A percentile compares a stretch with the other conserved stretches of the same genome.
Evolutionary conservation across 2,888 invertebrate species (phyloP).

Genomic region (Steinernema scapterisci): DNA sequence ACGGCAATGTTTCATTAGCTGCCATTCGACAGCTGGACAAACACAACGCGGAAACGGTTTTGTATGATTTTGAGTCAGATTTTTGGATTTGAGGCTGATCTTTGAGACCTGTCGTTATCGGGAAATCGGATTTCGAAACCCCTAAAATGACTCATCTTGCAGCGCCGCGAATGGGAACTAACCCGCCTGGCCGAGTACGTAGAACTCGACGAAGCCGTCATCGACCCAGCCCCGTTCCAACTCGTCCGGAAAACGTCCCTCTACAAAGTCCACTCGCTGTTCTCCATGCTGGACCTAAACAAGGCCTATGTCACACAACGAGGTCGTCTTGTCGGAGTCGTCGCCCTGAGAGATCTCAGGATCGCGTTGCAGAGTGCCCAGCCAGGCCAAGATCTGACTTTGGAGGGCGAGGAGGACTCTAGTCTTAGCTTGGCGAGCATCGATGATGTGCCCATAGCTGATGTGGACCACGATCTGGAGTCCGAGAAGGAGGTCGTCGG

Average conservation of each 20-base stretch:
- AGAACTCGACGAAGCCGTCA: conserved; percentile 56
- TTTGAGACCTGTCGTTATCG: too few species aligned
- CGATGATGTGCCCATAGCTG: conserved; percentile 16
- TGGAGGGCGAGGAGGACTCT: not conserved
- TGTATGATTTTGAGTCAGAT: too few species aligned
- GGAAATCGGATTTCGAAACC: not conserved
- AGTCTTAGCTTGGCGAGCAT: conserved; percentile 34
- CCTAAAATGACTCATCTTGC: conserved; percentile 31
- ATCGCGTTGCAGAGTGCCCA: conserved; percentile 13
- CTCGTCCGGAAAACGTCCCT: conserved; percentile 61
- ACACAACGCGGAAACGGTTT: too few species aligned
- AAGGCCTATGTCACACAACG: conserved; percentile 65
- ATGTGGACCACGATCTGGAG: not conserved
- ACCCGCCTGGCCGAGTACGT: conserved; percentile 46
- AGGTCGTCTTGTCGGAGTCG: conserved; percentile 65
- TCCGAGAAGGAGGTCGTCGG: conserved; percentile 25
- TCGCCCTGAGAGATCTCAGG: conserved; percentile 60
- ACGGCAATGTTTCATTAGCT: too few species aligned
- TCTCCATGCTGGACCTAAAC: conserved; percentile 63
- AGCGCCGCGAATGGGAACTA: conserved; percentile 60
- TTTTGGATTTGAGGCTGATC: too few species aligned
- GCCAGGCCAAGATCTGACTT: conserved; percentile 2
- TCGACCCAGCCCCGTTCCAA: conserved; percentile 65
- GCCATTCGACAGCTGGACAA: too few species aligned
- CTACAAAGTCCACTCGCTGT: conserved; percentile 65